These are phyloP conservation scores for Fragum sueziense DNA, from an alignment of 2,888 invertebrate species.

Conservation along the genomic window DNA sequence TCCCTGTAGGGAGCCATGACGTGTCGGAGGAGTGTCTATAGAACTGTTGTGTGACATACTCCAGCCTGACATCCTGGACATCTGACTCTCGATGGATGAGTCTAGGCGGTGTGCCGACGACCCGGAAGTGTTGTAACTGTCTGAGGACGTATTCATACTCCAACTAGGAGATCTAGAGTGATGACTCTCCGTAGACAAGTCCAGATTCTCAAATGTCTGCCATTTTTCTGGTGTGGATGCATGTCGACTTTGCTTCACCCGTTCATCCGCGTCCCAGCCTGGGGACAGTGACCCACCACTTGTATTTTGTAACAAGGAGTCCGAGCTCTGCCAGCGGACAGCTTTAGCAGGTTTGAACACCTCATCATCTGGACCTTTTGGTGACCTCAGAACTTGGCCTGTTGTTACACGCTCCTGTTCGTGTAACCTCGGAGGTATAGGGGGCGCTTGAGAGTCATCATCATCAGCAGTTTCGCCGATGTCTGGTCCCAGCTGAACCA, in stretches of 20 bases:
- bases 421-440: constrained; percentile 35
- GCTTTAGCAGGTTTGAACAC: constrained; percentile 1
- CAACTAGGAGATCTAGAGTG: constrained; percentile 23
- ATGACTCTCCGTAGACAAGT: background rate
- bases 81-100: background rate
- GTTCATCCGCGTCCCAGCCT: background rate
- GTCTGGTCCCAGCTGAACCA: constrained; percentile 18
- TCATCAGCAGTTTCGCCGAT: background rate
- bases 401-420: background rate
- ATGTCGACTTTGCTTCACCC: background rate
- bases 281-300: background rate
- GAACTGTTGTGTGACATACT: background rate
- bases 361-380: constrained; percentile 12
- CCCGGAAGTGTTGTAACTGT: constrained; percentile 5
- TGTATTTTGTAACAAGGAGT: background rate
- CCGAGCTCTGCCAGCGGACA: constrained; percentile 12
- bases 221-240: constrained; percentile 19
- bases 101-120: background rate
- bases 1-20: background rate
- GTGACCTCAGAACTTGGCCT: constrained; percentile 8
- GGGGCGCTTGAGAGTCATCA: constrained; percentile 21
- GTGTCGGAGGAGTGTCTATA: background rate
- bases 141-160: background rate
- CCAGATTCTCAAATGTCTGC: constrained; percentile 20
- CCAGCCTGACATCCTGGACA: background rate